Evolutionary conservation across 2,888 invertebrate species (phyloP), one percentile per base, ranked within the genome.

Genomic region (Chesias legatella): DNA sequence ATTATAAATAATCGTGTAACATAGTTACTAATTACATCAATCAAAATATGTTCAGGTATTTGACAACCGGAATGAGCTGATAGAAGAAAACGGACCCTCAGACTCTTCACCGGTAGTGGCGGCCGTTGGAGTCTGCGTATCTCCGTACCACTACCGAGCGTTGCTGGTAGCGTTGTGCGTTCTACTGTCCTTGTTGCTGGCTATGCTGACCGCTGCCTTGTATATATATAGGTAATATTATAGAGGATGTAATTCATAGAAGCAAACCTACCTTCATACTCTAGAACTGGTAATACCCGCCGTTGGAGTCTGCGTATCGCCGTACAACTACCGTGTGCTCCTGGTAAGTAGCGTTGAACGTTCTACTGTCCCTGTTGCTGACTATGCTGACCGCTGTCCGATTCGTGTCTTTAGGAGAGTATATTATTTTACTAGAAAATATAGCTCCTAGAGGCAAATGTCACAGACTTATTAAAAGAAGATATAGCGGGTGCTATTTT

Each of bases 321-420:
- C 93, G 1, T 91, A 94, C 37, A 95, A 96, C 74, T 96, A 97
- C 76, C 93, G 96, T 61, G 94, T 95, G 0, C 79, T 97, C n/a
- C 90, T 97, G 35, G 93, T n/a, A n/a, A n/a, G n/a, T 93, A 1
- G 93, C 95, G 0, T 90, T 96, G 0, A 91, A 95, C 44, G 90
- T 94, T 7, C 84, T 96, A 21, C 90, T 95, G 56, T 92, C 94
- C 6, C 79, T 95, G 23, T 75, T 96, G 9, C 89, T 95, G 44
- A 93, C 93, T 25, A 91, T 95, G 59, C 90, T 94, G 10, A 84
- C 94, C 32, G 90, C 93, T 10, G 93, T 94, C 0, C n/a, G n/a
- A n/a, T n/a, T n/a, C n/a, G n/a, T n/a, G n/a, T n/a, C n/a, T n/a
- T n/a, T n/a, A n/a, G n/a, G n/a, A n/a, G n/a, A n/a, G n/a, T n/a